phyloP scores from a whole-genome alignment of 1,140 invertebrate species.

The Nomia melanderi region DNA sequence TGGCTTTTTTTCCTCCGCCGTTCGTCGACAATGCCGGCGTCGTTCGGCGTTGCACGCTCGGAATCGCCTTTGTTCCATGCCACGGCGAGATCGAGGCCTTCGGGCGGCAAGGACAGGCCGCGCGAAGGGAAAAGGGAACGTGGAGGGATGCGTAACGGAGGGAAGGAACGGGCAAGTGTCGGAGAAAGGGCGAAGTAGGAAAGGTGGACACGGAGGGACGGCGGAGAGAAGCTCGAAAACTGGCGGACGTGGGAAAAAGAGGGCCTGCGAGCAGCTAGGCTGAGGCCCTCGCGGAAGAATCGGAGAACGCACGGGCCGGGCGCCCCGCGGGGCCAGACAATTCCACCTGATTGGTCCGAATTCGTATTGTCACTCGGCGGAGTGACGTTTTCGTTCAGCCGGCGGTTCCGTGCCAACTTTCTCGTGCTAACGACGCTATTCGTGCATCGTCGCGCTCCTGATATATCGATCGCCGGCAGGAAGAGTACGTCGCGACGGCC shows the following conservation, averaged over 20 bases:
- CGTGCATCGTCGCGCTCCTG: constrained; percentile 59
- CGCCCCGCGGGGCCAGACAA: constrained; percentile 73
- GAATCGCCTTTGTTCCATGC: constrained; percentile 48
- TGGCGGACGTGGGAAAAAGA: constrained; percentile 68
- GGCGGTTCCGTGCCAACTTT: constrained; percentile 60
- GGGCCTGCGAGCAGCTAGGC: constrained; percentile 14
- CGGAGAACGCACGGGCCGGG: constrained; percentile 51
- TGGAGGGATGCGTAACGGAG: not conserved
- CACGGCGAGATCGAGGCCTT: constrained; percentile 27
- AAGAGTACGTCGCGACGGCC: constrained; percentile 20
- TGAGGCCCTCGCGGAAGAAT: constrained; percentile 38
- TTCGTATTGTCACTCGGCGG: constrained; percentile 66
- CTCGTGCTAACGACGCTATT: constrained; percentile 65
- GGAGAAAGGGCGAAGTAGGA: not conserved
- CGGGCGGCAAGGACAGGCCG: constrained; percentile 3
- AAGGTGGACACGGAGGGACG: not conserved
- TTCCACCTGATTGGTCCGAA: constrained; percentile 78
- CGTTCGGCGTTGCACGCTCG: constrained; percentile 21
- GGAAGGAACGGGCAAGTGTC: not conserved
- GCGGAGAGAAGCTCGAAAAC: constrained; percentile 27
- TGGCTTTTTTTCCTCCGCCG: not conserved
- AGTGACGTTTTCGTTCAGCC: constrained; percentile 62
- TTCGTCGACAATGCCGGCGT: not conserved
- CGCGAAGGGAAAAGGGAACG: not conserved
- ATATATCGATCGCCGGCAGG: constrained; percentile 60